Evolutionary conservation across 1,140 invertebrate genomes (phyloP), one percentile per base, ranked within the genome.

Genomic region (Drosophila insularis): DNA sequence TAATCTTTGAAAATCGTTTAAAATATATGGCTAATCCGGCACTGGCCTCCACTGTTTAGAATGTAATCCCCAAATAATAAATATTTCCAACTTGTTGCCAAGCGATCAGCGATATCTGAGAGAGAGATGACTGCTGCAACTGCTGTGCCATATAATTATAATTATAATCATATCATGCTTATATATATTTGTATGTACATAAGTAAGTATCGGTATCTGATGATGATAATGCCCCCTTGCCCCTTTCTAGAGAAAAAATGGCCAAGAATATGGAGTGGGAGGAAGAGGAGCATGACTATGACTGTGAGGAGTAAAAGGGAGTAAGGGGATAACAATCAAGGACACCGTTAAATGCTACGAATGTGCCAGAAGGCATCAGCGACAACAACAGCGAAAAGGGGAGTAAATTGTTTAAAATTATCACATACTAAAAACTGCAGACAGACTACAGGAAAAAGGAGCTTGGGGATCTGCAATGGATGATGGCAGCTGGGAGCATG

Each of bases 321-420:
- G 4, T 1, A 27, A 27, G 27, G 27, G 27, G 27, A 27, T 27
- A 27, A 27, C 79, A 64, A 72, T 80, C 81, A 85, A 85, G 81
- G 81, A 85, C 82, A 87, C 81, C 78, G 82, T 85, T 87, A 81
- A 87, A 68, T 60, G 74, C 64, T 50, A 17, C 7, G 50, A 50
- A 67, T 69, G 54, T 58, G 81, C 77, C 74, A n/a, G 69, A 67
- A 74, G 69, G 31, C 46, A 37, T 43, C 10, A 10, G n/a, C 43
- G 8, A 17, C 55, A 37, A 32, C 56, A 68, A 50, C 59, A 68
- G 31, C n/a, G n/a, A 17, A 69, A 76, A 78, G 82, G 69, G 79
- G 84, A 79, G 79, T 73, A 79, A 87, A 87, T 86, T 86, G 82
- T 70, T 87, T 54, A 76, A 86, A 87, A 86, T 89, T 82, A 87